Base-by-base conservation (phyloP, 2,888 invertebrate species). In the Vanessa cardui region DNA sequence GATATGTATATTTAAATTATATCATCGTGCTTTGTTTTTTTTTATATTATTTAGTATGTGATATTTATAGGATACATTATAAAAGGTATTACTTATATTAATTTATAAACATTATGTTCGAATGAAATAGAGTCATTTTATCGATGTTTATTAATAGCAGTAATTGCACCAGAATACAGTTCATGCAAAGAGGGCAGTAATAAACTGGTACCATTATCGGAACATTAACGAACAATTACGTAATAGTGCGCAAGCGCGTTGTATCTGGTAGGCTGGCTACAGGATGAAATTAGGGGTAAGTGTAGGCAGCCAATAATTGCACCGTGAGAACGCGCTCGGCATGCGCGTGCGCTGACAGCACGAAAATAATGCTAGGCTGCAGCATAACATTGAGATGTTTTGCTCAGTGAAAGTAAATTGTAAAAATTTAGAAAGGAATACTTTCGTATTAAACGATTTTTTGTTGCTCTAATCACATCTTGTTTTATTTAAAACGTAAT, bases 261-360 rank as follows among this genome's bases (percentile, higher is more conserved):
- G 65, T 58, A 58, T 47, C 31, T 78, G 79, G 80, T 82, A 82
- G 86, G 84, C 82, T 83, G 83, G 77, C 80, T 56, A 56, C 39
- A 79, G 80, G 75, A 76, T 83, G 76, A 82, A 89, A 90, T 90
- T 88, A 91, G 83, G 86, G 86, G 84, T 88, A 88, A 87, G 86
- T 88, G 87, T 84, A 85, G 85, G 85, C 81, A 86, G 82, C 81
- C 83, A 86, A 90, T 91, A 91, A 92, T 92, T 90, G 87, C 83
- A 84, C 80, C 90, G 92, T 91, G 91, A 85, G 91, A 91, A 90
- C 80, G 78, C 71, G 75, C 67, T 70, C 73, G 71, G 72, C 66
- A 59, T 73, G 74, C 74, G 73, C 72, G 69, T 69, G 76, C 74
- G 72, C 76, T 66, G 67, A 71, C 72, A 64, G 69, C 73, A 73